phyloP scores from a whole-genome alignment of 2,888 invertebrate species.

The Tenthredo notha region DNA sequence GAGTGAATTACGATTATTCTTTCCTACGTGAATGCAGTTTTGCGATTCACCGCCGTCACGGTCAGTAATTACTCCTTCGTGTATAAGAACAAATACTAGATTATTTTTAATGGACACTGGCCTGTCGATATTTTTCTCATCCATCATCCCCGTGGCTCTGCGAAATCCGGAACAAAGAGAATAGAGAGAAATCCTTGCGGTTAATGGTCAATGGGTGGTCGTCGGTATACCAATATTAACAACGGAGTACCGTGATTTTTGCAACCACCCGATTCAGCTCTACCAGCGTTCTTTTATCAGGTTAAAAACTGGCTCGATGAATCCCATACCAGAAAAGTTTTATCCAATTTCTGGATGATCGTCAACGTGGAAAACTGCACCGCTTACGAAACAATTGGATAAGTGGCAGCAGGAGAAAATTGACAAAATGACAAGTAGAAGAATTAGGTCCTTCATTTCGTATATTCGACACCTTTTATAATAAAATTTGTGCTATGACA shows the following conservation, averaged over 20 bases:
- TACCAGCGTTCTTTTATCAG: constrained; percentile 9
- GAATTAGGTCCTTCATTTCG: not conserved
- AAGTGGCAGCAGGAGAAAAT: constrained; percentile 12
- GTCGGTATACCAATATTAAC: constrained; percentile 47
- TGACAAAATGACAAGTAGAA: constrained; percentile 15
- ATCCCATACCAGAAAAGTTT: not conserved
- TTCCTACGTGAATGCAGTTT: constrained; percentile 43
- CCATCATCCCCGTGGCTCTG: constrained; percentile 59
- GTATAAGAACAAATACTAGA: constrained; percentile 60
- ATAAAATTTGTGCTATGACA: not conserved
- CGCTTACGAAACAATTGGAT: constrained; percentile 19
- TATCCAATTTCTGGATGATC: constrained; percentile 23
- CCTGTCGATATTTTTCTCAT: constrained; percentile 70
- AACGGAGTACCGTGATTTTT: constrained; percentile 34
- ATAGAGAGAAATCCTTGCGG: constrained; percentile 26
- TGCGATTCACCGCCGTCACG: constrained; percentile 45
- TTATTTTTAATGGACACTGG: constrained; percentile 66
- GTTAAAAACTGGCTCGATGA: constrained; percentile 26
- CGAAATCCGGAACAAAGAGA: constrained; percentile 43
- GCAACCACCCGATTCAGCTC: constrained; percentile 19
- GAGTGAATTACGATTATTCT: constrained; percentile 44
- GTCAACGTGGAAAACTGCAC: constrained; percentile 42
- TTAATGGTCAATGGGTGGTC: constrained; percentile 47
- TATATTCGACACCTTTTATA: not conserved
- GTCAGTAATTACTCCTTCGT: constrained; percentile 53